A percentile compares a stretch with the other conserved stretches of the same genome.
Evolutionary conservation across 2,888 invertebrate species (phyloP).

Genomic region (Patella pellucida): DNA sequence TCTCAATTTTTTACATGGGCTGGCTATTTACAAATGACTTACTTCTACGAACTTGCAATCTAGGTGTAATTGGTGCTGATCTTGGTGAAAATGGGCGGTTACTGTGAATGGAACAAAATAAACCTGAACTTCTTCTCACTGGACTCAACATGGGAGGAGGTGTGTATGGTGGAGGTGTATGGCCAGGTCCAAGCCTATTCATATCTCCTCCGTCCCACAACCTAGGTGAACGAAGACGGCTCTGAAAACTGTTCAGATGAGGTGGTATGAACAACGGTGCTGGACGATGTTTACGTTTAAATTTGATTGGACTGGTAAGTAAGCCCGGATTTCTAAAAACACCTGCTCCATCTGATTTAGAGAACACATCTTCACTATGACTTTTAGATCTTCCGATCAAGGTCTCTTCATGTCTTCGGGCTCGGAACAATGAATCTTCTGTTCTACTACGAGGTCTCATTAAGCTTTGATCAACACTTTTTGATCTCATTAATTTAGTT

Average conservation of each 20-base stretch:
- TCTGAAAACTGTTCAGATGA: conserved; percentile 74
- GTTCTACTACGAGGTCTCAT: conserved; percentile 56
- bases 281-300: conserved; percentile 69
- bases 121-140: conserved; percentile 87
- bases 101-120: conserved; percentile 76
- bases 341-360: conserved; percentile 77
- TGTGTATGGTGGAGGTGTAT: conserved; percentile 81
- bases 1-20: no score
- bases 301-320: conserved; percentile 71
- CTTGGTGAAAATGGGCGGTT: conserved; percentile 57
- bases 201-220: conserved; percentile 57
- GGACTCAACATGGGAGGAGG: conserved; percentile 96
- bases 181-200: conserved; percentile 37
- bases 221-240: conserved; percentile 73
- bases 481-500: conserved; percentile 47
- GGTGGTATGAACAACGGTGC: conserved; percentile 72
- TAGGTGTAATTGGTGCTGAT: conserved; percentile 66
- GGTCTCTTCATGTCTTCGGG: conserved; percentile 49
- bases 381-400: conserved; percentile 32
- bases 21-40: background rate
- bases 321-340: conserved; percentile 86
- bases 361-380: conserved; percentile 45
- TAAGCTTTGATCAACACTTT: conserved; percentile 57
- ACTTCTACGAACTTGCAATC: conserved; percentile 31
- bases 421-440: conserved; percentile 52